phyloP scores from a whole-genome alignment of 2,888 invertebrate genomes.

The Temnothorax rugatulus region DNA sequence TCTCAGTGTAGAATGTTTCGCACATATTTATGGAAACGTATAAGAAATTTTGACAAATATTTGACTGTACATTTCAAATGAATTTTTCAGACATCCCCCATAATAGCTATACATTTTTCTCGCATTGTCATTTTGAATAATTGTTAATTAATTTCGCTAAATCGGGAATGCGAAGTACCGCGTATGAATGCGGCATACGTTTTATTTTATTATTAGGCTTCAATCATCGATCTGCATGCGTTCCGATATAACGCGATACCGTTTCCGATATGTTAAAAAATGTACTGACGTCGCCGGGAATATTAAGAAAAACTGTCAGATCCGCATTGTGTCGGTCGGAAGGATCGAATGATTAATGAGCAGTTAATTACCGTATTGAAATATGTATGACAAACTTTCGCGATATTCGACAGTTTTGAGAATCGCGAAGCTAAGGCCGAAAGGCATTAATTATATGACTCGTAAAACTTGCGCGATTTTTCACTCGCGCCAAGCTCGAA shows the following conservation, averaged over 20 bases:
- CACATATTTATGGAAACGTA: background rate
- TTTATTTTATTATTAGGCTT: constrained; percentile 28
- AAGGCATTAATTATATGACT: constrained; percentile 31
- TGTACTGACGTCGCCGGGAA: background rate
- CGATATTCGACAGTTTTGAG: constrained; percentile 34
- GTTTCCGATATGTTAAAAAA: background rate
- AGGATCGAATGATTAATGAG: constrained; percentile 37
- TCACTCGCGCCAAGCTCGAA: constrained; percentile 11
- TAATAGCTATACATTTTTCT: constrained; percentile 12
- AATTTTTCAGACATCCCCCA: constrained; percentile 5
- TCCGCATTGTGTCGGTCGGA: constrained; percentile 4
- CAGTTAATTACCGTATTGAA: constrained; percentile 36
- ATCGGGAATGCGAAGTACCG: background rate
- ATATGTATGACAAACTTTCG: constrained; percentile 30
- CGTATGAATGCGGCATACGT: background rate
- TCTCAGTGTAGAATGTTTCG: background rate
- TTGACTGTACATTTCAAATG: background rate
- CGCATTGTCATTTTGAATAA: constrained; percentile 20
- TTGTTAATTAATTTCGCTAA: constrained; percentile 29
- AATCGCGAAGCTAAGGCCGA: constrained; percentile 25
- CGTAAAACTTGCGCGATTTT: constrained; percentile 29
- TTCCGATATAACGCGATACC: constrained; percentile 6
- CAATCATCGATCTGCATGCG: background rate
- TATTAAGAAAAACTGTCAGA: constrained; percentile 7
- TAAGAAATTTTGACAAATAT: background rate